Evolutionary conservation across 2,113 vertebrate genomes (phyloP).

Genomic region (Catharus bicknelli): DNA sequence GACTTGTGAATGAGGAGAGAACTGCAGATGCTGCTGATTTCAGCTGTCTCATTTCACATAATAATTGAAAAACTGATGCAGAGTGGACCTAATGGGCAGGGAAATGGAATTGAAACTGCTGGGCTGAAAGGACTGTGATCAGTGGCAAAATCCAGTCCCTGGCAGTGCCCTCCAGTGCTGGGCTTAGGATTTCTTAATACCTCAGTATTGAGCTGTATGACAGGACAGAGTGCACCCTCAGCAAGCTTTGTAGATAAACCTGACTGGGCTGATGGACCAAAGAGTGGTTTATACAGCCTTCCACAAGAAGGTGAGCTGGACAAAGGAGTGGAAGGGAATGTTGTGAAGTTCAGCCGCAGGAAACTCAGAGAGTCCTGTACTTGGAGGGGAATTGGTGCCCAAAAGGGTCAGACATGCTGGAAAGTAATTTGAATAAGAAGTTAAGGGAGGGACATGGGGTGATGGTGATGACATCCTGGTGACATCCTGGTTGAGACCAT

Average conservation of each 20-base stretch:
- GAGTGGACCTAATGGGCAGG: background rate
- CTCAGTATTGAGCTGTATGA: background rate
- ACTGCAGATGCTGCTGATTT: background rate
- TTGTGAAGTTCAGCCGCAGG: background rate
- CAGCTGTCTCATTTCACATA: background rate
- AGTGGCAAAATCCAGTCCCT: background rate
- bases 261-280: background rate
- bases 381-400: background rate
- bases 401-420: background rate
- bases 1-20: background rate
- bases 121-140: background rate
- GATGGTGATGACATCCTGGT: background rate
- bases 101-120: background rate
- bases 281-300: background rate
- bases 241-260: background rate
- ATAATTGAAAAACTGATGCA: background rate
- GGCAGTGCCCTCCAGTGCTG: background rate
- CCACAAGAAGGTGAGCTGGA: background rate
- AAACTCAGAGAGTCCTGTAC: background rate
- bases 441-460: rapidly evolving
- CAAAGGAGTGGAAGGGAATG: background rate
- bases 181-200: background rate
- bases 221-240: background rate
- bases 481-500: background rate
- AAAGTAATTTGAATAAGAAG: background rate